Conservation (phyloP, 2,888 invertebrate species). For the Mythimna albipuncta region DNA sequence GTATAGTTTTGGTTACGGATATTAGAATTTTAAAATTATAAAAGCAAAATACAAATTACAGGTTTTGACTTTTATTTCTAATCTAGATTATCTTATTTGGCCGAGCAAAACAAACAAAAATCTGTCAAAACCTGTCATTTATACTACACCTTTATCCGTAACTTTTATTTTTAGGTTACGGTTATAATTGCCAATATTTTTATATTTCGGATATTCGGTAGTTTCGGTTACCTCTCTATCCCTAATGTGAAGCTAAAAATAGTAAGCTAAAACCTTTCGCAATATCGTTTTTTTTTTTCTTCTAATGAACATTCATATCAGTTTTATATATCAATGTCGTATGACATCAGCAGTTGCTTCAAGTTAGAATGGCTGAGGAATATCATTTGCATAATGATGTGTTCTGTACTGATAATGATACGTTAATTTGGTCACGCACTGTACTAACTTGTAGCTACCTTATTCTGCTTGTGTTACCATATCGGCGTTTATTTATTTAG, state of each 20-base stretch:
- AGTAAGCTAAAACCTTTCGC: neutral
- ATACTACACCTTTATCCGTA: no score
- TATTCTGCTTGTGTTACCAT: neutral
- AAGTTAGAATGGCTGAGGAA: conserved; percentile 5
- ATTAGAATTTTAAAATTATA: no score
- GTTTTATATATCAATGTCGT: conserved; percentile 1
- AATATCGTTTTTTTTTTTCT: neutral
- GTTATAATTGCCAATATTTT: no score
- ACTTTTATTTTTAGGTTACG: no score
- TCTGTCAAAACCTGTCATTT: no score
- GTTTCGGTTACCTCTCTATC: no score
- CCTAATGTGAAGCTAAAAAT: neutral
- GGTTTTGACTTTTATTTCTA: no score
- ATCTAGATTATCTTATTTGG: no score
- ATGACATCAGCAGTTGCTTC: conserved; percentile 32
- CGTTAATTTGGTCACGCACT: conserved; percentile 24
- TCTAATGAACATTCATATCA: conserved; percentile 8
- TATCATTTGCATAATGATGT: conserved; percentile 29
- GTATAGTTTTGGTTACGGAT: no score
- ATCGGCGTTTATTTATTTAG: neutral
- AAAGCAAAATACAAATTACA: no score
- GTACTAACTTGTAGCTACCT: neutral
- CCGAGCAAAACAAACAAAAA: no score
- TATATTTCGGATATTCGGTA: no score
- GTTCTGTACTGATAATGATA: conserved; percentile 20